phyloP scores from a whole-genome alignment of 2,113 vertebrate genomes.

The Datnioides undecimradiatus region DNA sequence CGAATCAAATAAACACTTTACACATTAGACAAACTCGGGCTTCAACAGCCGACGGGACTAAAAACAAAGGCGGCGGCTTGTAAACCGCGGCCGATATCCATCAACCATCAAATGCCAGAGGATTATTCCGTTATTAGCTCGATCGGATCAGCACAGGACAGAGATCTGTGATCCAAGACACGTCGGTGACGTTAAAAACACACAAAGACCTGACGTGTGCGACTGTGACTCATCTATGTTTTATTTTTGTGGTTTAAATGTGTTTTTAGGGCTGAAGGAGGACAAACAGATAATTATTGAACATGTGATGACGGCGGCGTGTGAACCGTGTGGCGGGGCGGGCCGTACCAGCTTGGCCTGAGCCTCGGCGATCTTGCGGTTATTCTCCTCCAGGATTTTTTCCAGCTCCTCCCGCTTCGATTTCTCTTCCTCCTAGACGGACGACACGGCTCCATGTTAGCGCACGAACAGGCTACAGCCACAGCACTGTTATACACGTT shows the following conservation, averaged over 20 bases:
- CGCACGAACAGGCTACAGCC: constrained; percentile 73
- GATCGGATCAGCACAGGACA: constrained; percentile 4
- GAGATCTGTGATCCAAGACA: constrained; percentile 25
- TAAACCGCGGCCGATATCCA: constrained; percentile 51
- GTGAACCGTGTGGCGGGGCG: too few relatives aligned
- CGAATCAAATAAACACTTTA: constrained; percentile 48
- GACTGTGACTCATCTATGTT: too few relatives aligned
- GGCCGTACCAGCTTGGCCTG: constrained; percentile 97
- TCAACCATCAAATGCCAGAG: constrained; percentile 30
- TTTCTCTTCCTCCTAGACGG: constrained; percentile 99
- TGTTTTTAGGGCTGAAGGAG: too few relatives aligned
- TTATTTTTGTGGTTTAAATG: too few relatives aligned
- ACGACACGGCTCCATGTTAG: constrained; percentile 94
- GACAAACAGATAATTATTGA: too few relatives aligned
- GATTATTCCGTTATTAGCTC: neutral
- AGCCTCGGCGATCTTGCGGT: constrained; percentile 99
- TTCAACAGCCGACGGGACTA: neutral
- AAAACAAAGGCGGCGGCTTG: neutral
- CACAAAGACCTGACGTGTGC: neutral
- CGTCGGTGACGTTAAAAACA: neutral
- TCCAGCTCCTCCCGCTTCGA: constrained; percentile 99
- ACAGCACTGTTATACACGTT: constrained; percentile 32
- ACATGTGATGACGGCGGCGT: too few relatives aligned
- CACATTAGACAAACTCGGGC: constrained; percentile 23
- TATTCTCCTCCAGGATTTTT: constrained; percentile 99